Evolutionary conservation across 1,140 invertebrate genomes (phyloP).

Genomic region (Sitophilus oryzae): DNA sequence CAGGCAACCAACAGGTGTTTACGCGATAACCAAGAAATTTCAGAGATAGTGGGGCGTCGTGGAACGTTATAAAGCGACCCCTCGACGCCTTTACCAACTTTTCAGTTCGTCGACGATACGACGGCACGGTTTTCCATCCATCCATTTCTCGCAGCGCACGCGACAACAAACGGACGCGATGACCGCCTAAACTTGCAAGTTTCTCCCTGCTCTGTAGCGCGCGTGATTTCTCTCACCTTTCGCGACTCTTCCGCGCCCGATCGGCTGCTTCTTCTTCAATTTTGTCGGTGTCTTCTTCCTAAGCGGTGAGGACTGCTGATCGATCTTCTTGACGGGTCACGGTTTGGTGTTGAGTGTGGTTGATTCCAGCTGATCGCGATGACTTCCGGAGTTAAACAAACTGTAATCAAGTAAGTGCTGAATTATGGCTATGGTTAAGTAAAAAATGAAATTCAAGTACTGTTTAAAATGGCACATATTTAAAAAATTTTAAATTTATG

Average conservation of each 20-base stretch:
- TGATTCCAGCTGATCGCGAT: slow-evolving; percentile 18
- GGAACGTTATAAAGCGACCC: slow-evolving; percentile 16
- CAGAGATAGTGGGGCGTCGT: not conserved
- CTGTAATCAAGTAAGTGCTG: slow-evolving; percentile 38
- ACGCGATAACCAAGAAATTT: too few relatives aligned
- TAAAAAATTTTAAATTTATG: too few relatives aligned
- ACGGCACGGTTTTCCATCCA: slow-evolving; percentile 18
- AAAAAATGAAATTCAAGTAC: too few relatives aligned
- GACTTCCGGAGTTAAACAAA: slow-evolving; percentile 38
- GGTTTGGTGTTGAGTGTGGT: slow-evolving; percentile 4
- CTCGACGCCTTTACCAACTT: slow-evolving; percentile 15
- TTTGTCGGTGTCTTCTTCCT: too few relatives aligned
- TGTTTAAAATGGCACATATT: too few relatives aligned
- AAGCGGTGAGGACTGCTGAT: too few relatives aligned
- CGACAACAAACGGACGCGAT: slow-evolving; percentile 15
- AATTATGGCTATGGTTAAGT: too few relatives aligned
- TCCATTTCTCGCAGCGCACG: slow-evolving; percentile 13
- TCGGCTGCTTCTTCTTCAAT: too few relatives aligned
- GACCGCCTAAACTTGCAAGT: slow-evolving; percentile 11
- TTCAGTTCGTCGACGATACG: slow-evolving; percentile 14
- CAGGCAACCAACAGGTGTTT: too few relatives aligned
- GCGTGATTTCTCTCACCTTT: slow-evolving; percentile 16
- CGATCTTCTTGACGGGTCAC: not conserved
- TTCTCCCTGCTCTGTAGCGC: too few relatives aligned
- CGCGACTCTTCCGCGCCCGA: too few relatives aligned